Evolutionary conservation across 2,888 invertebrate genomes (phyloP).

Genomic region (Galerucella pusilla): DNA sequence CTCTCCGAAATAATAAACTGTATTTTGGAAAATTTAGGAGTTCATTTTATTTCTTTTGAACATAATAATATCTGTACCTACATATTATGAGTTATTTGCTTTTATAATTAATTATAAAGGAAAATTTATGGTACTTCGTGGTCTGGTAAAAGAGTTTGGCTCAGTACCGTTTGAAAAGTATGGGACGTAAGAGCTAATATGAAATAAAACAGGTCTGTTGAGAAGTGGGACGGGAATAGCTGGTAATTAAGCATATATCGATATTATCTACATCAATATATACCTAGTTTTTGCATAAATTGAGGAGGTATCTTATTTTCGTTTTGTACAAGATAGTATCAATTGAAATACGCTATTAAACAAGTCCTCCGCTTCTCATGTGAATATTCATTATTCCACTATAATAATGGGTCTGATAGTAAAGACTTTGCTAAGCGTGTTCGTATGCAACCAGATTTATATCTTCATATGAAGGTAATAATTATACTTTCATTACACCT

Average conservation of each 20-base stretch:
- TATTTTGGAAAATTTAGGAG: too few relatives aligned
- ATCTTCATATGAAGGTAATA: conserved; percentile 31
- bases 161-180: too few relatives aligned
- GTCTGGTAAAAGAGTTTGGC: too few relatives aligned
- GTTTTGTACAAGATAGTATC: conserved; percentile 25
- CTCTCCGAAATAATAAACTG: too few relatives aligned
- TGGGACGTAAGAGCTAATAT: neutral
- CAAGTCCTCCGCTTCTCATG: conserved; percentile 38
- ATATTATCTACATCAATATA: neutral
- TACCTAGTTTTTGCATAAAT: conserved; percentile 10
- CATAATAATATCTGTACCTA: too few relatives aligned
- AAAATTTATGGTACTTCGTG: too few relatives aligned
- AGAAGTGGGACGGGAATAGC: neutral
- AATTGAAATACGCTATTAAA: conserved; percentile 29
- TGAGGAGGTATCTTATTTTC: conserved; percentile 10
- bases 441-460: conserved; percentile 33
- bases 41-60: too few relatives aligned
- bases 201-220: neutral
- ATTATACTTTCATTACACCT: conserved; percentile 32
- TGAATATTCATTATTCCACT: conserved; percentile 32
- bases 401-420: conserved; percentile 36
- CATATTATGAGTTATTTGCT: too few relatives aligned
- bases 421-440: conserved; percentile 32
- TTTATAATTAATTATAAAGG: too few relatives aligned
- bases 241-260: neutral